Conservation (phyloP, 2,888 invertebrate genomes). For the Papilio demoleus region DNA sequence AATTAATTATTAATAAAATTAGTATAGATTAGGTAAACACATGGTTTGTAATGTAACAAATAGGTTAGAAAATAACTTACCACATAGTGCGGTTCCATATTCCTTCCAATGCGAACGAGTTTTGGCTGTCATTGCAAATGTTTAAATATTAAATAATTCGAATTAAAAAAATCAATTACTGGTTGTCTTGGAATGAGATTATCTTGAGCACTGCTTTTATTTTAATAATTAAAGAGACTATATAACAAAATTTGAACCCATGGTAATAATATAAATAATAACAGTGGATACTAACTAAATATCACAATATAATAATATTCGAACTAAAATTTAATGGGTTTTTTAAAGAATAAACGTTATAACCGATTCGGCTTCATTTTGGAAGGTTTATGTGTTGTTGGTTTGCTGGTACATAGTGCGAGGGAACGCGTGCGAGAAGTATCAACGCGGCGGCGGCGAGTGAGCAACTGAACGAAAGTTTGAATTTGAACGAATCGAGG, state of each 20-base stretch:
- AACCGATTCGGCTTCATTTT: conserved; percentile 83
- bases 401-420: conserved; percentile 79
- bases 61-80: conserved; percentile 79
- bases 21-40: conserved; percentile 52
- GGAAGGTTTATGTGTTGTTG: conserved; percentile 82
- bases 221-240: conserved; percentile 66
- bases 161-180: conserved; percentile 62
- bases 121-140: conserved; percentile 78
- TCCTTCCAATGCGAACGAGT: conserved; percentile 83
- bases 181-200: conserved; percentile 82
- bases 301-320: conserved; percentile 82
- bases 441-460: conserved; percentile 73
- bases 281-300: conserved; percentile 79
- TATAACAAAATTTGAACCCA: conserved; percentile 76
- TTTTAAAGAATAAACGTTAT: conserved; percentile 76
- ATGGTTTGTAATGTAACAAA: conserved; percentile 58
- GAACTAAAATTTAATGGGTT: conserved; percentile 77
- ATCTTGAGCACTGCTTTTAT: conserved; percentile 80
- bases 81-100: conserved; percentile 82
- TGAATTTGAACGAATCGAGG: conserved; percentile 51
- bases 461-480: conserved; percentile 74
- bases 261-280: conserved; percentile 75
- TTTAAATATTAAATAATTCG: conserved; percentile 54
- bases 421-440: conserved; percentile 68
- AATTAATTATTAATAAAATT: neutral